Base-by-base conservation (phyloP, 2,888 invertebrate species). In the Beris morrisii region DNA sequence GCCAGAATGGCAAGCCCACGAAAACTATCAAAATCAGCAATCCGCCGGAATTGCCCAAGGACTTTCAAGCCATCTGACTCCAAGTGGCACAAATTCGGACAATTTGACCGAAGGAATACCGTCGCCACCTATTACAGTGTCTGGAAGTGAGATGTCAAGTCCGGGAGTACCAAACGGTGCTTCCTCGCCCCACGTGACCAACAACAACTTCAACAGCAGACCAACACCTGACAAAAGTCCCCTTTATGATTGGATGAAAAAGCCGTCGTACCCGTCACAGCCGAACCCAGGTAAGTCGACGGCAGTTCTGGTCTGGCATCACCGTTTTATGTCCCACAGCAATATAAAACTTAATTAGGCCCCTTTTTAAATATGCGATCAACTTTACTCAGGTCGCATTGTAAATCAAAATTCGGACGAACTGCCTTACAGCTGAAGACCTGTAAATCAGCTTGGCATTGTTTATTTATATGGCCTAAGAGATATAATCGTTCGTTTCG, bases 161-260 rank as follows among this genome's bases (percentile, higher is more conserved):
- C 86, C 87, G 0, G 84, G 84, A 72, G 77, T 81, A 64, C 77
- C 78, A 31, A 74, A 75, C 22, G 74, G 80, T 3, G 74, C 79
- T 56, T 75, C 79, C 46, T 79, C 80, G 70, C 79, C 81, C 7
- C 74, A 74, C 76, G 75, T 74, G 78, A 81, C 22, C 74, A 74
- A 66, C 70, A 74, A 69, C 66, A 76, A 73, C 56, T 74, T 72
- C 69, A 73, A 73, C 77, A 84, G 74, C 72, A 84, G 90, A 74
- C 88, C 92, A 53, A 85, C 88, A 46, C 89, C 90, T 32, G 87
- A 88, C 22, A 86, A 92, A 52, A 91, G 91, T 71, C 92, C 93
- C 0, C 94, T 87, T 77, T 95, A 88, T 78, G 93, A 93, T 74
- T 95, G 95, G 95, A 94, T 95, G 88, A 94, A 92, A 80, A 93